Conservation (phyloP, 2,113 vertebrate species). For the Nothobranchius furzeri region DNA sequence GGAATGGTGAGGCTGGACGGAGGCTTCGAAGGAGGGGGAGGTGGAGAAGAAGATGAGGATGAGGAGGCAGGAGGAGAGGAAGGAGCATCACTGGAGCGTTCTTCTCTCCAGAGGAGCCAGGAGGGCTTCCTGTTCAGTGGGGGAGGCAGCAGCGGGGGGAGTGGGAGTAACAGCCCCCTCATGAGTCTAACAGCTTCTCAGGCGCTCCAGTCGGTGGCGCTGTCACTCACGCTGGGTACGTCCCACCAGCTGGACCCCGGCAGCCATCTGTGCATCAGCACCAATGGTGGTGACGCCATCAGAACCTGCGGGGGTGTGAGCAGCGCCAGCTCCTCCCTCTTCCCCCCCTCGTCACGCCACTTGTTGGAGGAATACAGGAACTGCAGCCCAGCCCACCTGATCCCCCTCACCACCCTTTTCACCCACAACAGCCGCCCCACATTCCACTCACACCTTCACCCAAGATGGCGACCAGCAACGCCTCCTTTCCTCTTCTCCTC, state of each 20-base stretch:
- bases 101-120: slow-evolving; percentile 14
- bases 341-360: slow-evolving; percentile 80
- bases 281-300: slow-evolving; percentile 52
- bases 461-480: slow-evolving; percentile 71
- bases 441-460: slow-evolving; percentile 84
- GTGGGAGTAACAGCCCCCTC: slow-evolving; percentile 87
- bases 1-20: slow-evolving; percentile 78
- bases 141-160: slow-evolving; percentile 79
- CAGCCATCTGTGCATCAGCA: slow-evolving; percentile 74
- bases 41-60: slow-evolving; percentile 73
- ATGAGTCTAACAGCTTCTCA: slow-evolving; percentile 94
- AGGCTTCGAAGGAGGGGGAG: slow-evolving; percentile 62
- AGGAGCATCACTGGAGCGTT: slow-evolving; percentile 57
- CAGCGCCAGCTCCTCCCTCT: slow-evolving; percentile 82
- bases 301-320: slow-evolving; percentile 49
- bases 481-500: slow-evolving; percentile 80
- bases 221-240: slow-evolving; percentile 85
- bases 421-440: slow-evolving; percentile 88
- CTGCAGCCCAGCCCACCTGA: slow-evolving; percentile 92
- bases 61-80: slow-evolving; percentile 73
- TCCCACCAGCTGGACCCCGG: slow-evolving; percentile 64
- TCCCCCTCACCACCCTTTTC: slow-evolving; percentile 97
- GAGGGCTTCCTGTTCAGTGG: slow-evolving; percentile 69
- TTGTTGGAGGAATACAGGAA: slow-evolving; percentile 90
- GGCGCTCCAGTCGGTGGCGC: slow-evolving; percentile 93